Evolutionary conservation across 1,140 invertebrate genomes (phyloP).

Genomic region (Drepana arcuata): DNA sequence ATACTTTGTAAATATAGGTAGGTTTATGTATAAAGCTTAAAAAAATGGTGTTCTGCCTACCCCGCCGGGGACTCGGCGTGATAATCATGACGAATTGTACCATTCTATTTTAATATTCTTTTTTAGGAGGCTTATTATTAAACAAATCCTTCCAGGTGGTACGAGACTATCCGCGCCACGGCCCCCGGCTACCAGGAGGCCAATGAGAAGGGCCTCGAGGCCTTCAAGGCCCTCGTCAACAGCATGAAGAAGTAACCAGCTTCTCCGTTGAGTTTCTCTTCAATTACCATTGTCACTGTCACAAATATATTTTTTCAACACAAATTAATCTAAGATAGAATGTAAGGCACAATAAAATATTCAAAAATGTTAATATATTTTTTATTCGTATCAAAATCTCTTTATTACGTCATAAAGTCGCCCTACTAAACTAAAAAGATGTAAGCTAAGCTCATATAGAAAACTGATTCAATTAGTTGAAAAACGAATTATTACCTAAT

Average conservation of each 20-base stretch:
- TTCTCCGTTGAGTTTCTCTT: not conserved
- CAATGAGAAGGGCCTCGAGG: constrained; percentile 74
- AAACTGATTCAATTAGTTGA: too few species aligned
- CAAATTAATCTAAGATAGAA: constrained; percentile 6
- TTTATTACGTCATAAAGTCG: too few species aligned
- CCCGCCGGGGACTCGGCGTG: too few species aligned
- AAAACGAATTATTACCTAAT: too few species aligned
- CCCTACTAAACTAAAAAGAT: too few species aligned
- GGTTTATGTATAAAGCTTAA: too few species aligned
- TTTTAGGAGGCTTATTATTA: too few species aligned
- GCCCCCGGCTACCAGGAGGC: constrained; percentile 82
- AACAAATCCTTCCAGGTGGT: constrained; percentile 72
- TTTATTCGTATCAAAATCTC: not conserved
- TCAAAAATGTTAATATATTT: constrained; percentile 1
- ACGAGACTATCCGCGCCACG: constrained; percentile 77
- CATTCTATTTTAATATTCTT: too few species aligned
- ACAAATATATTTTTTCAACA: constrained; percentile 10
- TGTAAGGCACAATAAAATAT: constrained; percentile 18
- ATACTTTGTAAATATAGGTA: too few species aligned
- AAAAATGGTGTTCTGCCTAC: too few species aligned
- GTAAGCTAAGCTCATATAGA: too few species aligned
- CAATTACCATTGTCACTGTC: constrained; percentile 2
- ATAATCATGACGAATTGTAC: too few species aligned
- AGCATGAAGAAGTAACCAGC: constrained; percentile 81
- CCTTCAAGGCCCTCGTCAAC: constrained; percentile 66